Conservation (phyloP, 2,888 invertebrate species). For the Sarcophaga rosellei region DNA sequence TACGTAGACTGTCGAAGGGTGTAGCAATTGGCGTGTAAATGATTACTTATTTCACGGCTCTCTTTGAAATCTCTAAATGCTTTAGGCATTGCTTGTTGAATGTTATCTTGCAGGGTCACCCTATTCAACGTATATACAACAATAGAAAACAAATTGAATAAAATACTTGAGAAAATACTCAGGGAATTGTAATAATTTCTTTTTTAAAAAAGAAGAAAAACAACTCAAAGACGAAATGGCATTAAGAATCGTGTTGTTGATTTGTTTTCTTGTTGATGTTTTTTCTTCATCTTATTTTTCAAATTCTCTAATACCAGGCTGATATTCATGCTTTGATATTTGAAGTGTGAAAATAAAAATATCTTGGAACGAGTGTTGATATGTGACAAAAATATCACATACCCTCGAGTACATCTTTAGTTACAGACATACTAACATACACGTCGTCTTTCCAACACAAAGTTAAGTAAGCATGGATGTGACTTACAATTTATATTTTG, state of each 20-base stretch:
- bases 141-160: conserved; percentile 37
- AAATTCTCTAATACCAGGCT: conserved; percentile 12
- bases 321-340: conserved; percentile 44
- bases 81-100: no score
- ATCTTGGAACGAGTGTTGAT: conserved; percentile 1
- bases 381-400: conserved; percentile 1
- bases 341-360: conserved; percentile 44
- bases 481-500: no score
- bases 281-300: background rate
- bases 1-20: no score
- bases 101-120: background rate
- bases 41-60: no score
- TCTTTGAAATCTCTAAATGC: background rate
- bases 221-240: background rate
- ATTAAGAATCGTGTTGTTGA: conserved; percentile 4
- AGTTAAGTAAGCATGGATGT: no score
- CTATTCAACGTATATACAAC: background rate
- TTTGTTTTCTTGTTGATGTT: background rate
- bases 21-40: no score
- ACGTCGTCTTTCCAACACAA: no score
- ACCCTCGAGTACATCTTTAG: background rate
- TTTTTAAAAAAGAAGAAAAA: conserved; percentile 9
- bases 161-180: conserved; percentile 32
- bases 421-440: no score
- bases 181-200: conserved; percentile 32